Evolutionary conservation across 2,113 vertebrate species (phyloP).

Genomic region (Dipodomys spectabilis): DNA sequence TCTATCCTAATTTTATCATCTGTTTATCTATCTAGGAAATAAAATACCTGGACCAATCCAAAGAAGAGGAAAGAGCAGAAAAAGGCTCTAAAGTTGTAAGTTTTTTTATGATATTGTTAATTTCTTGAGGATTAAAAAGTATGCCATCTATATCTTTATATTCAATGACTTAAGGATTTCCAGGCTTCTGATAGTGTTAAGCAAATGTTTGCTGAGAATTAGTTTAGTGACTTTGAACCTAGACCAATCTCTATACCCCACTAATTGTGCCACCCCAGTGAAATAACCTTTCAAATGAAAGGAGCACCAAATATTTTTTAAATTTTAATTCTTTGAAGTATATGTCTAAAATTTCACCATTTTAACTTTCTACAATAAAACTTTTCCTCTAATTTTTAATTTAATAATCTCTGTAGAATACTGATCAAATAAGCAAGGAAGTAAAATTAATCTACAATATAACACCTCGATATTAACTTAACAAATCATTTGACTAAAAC

Average conservation of each 20-base stretch:
- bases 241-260: not conserved
- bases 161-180: not conserved
- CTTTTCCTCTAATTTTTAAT: not conserved
- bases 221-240: not conserved
- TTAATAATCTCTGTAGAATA: not conserved
- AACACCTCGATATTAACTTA: not conserved
- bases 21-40: constrained; percentile 33
- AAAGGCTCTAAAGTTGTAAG: not conserved
- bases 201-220: not conserved
- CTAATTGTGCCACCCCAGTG: not conserved
- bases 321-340: not conserved
- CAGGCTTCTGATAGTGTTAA: not conserved
- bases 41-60: not conserved
- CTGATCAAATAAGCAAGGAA: not conserved
- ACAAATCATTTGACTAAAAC: not conserved
- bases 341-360: not conserved
- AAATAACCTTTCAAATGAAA: constrained; percentile 14
- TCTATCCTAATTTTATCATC: not conserved
- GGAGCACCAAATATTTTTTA: not conserved
- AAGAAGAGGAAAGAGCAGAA: not conserved
- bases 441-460: not conserved
- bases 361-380: not conserved
- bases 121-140: not conserved
- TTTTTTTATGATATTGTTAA: not conserved
- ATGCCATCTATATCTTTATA: not conserved